Conservation (phyloP, 1,140 invertebrate genomes). For the Sitophilus oryzae region DNA sequence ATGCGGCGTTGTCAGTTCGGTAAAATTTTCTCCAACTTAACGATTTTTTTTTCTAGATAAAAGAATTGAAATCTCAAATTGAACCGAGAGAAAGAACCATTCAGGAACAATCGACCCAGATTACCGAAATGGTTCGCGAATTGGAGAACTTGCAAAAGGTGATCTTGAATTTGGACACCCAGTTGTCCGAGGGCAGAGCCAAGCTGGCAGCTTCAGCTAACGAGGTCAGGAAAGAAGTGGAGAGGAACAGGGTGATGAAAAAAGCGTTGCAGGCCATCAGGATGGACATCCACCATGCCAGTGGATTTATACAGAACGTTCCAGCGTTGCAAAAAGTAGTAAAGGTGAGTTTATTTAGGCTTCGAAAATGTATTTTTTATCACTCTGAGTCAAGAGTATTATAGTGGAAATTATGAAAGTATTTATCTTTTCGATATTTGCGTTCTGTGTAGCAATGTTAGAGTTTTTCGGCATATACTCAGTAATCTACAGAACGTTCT, state of each 20-base stretch:
- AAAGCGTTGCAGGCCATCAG: constrained; percentile 67
- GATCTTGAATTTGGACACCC: constrained; percentile 54
- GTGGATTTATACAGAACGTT: constrained; percentile 69
- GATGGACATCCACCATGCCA: constrained; percentile 70
- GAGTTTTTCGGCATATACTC: too few relatives aligned
- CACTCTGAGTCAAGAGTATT: background rate
- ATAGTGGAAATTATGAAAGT: too few relatives aligned
- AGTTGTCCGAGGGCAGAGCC: constrained; percentile 66
- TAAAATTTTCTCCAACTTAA: background rate
- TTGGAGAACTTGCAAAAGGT: constrained; percentile 58
- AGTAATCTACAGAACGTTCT: too few relatives aligned
- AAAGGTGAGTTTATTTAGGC: constrained; percentile 47
- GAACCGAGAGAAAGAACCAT: constrained; percentile 76
- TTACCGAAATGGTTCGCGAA: constrained; percentile 68
- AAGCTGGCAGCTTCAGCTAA: constrained; percentile 65
- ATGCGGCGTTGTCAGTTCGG: background rate
- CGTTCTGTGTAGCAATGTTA: too few relatives aligned
- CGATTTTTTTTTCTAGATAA: constrained; percentile 48
- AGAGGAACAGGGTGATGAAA: constrained; percentile 57
- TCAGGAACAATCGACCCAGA: constrained; percentile 70
- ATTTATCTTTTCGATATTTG: too few relatives aligned
- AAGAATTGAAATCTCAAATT: constrained; percentile 77
- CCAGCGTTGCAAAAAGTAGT: constrained; percentile 72
- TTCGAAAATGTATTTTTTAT: constrained; percentile 6
- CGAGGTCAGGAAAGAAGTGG: constrained; percentile 62